These are phyloP conservation scores for Drosophila mayri DNA, from an alignment of 1,140 invertebrate genomes.

Conservation along the genomic window DNA sequence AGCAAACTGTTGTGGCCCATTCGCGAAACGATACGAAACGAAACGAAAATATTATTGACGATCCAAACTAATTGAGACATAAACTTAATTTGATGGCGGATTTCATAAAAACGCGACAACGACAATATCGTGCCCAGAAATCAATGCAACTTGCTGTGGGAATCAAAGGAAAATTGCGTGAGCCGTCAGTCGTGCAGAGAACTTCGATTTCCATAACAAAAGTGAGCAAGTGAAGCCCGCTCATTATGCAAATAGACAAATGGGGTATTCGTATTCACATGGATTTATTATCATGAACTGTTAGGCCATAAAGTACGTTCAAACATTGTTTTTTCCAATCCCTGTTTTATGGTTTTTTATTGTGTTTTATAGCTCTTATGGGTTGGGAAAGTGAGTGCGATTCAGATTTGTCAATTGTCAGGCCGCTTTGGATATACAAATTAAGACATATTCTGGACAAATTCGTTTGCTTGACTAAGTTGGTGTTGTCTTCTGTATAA, in stretches of 20 bases:
- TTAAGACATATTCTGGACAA: neutral
- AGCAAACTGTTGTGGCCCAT: slow-evolving; percentile 61
- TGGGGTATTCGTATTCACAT: slow-evolving; percentile 28
- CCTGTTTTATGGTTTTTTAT: neutral
- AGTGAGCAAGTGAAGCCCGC: slow-evolving; percentile 33
- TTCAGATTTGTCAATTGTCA: slow-evolving; percentile 31
- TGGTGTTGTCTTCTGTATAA: too few relatives aligned
- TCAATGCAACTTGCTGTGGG: slow-evolving; percentile 56
- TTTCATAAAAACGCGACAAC: slow-evolving; percentile 51
- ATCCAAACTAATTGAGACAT: slow-evolving; percentile 77
- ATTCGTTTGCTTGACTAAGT: neutral
- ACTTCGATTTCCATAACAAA: slow-evolving; percentile 55
- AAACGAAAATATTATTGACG: slow-evolving; percentile 58
- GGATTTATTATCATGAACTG: slow-evolving; percentile 44
- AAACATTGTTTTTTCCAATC: slow-evolving; percentile 9
- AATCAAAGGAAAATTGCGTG: slow-evolving; percentile 49
- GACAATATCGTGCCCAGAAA: slow-evolving; percentile 44
- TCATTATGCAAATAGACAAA: slow-evolving; percentile 50
- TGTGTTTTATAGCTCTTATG: slow-evolving; percentile 11
- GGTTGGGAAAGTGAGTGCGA: slow-evolving; percentile 13
- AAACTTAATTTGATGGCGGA: slow-evolving; percentile 67
- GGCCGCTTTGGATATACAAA: slow-evolving; percentile 5
- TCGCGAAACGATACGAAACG: slow-evolving; percentile 34
- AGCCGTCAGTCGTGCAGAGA: slow-evolving; percentile 11
- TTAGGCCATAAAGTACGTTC: slow-evolving; percentile 45